phyloP scores from a whole-genome alignment of 2,113 vertebrate species.

The Epinephelus moara region DNA sequence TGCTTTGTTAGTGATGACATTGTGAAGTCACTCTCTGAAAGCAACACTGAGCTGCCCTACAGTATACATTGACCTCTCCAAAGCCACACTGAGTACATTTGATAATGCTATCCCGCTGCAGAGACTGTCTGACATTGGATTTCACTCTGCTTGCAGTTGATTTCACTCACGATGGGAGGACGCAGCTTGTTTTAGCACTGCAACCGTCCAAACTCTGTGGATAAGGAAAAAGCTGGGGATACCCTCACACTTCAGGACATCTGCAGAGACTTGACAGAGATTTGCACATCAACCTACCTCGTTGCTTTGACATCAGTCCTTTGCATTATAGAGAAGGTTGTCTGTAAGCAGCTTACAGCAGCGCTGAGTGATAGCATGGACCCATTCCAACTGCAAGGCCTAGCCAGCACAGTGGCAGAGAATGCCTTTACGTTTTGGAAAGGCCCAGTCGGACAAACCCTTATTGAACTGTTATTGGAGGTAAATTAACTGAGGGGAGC shows the following conservation, averaged over 20 bases:
- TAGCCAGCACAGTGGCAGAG: constrained; percentile 35
- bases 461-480: constrained; percentile 19
- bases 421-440: not conserved
- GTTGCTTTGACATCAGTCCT: constrained; percentile 39
- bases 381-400: constrained; percentile 39
- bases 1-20: constrained; percentile 32
- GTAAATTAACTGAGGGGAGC: constrained; percentile 26
- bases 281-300: not conserved
- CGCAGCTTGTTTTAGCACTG: not conserved
- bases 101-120: constrained; percentile 28
- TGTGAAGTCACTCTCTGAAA: constrained; percentile 34
- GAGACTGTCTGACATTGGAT: constrained; percentile 57
- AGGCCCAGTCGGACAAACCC: constrained; percentile 20
- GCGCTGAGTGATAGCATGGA: constrained; percentile 67
- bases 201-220: not conserved
- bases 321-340: constrained; percentile 61
- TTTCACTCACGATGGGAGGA: constrained; percentile 11
- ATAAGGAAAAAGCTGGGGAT: not conserved
- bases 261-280: constrained; percentile 2
- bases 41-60: constrained; percentile 43
- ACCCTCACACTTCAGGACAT: not conserved
- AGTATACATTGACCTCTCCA: constrained; percentile 55
- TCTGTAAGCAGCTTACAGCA: constrained; percentile 49
- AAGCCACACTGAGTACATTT: constrained; percentile 20
- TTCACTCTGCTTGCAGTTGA: constrained; percentile 20